Percentiles rank a stretch among this genome's conserved stretches.
Conservation (phyloP, 2,888 invertebrate species). For the Parascotia fuliginaria region DNA sequence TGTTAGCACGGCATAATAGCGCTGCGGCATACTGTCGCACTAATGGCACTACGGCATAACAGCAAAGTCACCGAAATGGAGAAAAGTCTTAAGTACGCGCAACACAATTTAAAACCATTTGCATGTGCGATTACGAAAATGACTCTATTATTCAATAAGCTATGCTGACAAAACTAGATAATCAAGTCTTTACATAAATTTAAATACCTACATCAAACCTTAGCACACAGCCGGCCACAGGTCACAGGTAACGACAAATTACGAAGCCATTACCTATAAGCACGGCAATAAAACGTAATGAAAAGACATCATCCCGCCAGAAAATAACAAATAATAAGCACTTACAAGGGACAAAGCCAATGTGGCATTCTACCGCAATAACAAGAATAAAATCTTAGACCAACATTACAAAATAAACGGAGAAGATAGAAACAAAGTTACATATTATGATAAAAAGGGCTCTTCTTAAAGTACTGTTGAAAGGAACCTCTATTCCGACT, state of each 20-base stretch:
- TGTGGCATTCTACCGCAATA: slow-evolving; percentile 10
- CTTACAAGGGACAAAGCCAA: slow-evolving; percentile 10
- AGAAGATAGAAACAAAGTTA: slow-evolving; percentile 35
- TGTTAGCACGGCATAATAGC: too few species aligned
- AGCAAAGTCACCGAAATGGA: too few species aligned
- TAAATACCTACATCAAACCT: not conserved
- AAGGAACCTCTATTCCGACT: slow-evolving; percentile 33
- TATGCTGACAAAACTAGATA: not conserved
- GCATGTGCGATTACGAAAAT: too few species aligned
- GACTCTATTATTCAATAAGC: too few species aligned
- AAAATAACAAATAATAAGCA: slow-evolving; percentile 19
- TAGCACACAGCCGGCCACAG: not conserved
- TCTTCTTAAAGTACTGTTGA: slow-evolving; percentile 28
- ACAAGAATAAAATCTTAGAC: slow-evolving; percentile 19
- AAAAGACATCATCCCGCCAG: slow-evolving; percentile 3
- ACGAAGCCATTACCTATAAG: slow-evolving; percentile 2
- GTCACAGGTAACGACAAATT: slow-evolving; percentile 1
- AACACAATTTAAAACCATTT: too few species aligned
- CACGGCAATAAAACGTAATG: not conserved
- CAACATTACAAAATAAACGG: slow-evolving; percentile 24
- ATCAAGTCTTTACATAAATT: not conserved
- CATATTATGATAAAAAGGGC: slow-evolving; percentile 46
- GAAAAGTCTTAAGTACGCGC: too few species aligned
- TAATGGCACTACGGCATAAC: too few species aligned
- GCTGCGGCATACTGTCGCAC: too few species aligned